phyloP scores from a whole-genome alignment of 2,113 vertebrate species.

The Neolamprologus cancellatus region DNA sequence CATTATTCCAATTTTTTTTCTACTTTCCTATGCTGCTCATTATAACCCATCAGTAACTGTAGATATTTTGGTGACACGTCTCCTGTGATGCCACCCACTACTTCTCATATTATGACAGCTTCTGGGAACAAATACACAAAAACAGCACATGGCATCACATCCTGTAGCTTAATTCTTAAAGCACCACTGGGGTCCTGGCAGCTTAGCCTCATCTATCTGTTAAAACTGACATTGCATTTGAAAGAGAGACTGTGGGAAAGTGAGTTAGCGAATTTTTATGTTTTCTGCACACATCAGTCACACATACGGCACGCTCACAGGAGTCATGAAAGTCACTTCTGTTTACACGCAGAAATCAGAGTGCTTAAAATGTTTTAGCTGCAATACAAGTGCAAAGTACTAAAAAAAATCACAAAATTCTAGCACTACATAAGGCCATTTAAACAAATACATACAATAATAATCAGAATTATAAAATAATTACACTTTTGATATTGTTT shows the following conservation, averaged over 20 bases:
- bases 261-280: background rate
- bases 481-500: background rate
- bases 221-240: background rate
- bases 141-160: background rate
- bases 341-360: background rate
- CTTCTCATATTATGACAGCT: conserved; percentile 42
- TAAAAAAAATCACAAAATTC: background rate
- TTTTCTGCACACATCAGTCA: conserved; percentile 19
- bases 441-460: background rate
- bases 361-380: background rate
- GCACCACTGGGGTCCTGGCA: background rate
- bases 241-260: background rate
- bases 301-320: background rate
- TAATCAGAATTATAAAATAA: background rate
- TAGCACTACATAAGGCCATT: background rate
- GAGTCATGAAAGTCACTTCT: background rate
- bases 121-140: conserved; percentile 23
- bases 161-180: conserved; percentile 17
- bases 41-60: conserved; percentile 5
- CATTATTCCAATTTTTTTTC: background rate
- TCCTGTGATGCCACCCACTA: conserved; percentile 37
- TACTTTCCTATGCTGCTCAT: background rate
- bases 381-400: background rate
- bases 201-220: conserved; percentile 1
- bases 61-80: background rate